Evolutionary conservation across 1,140 invertebrate genomes (phyloP).

Genomic region (Diachasmimorpha longicaudata): DNA sequence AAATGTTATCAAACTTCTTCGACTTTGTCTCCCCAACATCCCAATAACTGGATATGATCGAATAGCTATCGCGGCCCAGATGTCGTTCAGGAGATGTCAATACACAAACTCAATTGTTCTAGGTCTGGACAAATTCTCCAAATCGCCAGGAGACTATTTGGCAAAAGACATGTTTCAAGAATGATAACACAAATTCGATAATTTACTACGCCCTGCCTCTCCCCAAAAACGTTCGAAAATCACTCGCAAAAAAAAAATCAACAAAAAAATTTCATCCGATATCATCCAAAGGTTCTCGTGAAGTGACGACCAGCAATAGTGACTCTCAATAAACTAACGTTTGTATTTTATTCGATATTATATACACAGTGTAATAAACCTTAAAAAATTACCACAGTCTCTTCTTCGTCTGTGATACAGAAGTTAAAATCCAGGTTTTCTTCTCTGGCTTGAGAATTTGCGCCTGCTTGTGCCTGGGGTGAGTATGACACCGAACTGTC

Average conservation of each 20-base stretch:
- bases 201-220: conserved; percentile 50
- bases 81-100: background rate
- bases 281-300: background rate
- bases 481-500: conserved; percentile 76
- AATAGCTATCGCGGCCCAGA: no score
- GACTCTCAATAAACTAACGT: background rate
- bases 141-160: background rate
- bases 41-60: no score
- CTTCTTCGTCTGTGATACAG: conserved; percentile 16
- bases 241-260: background rate
- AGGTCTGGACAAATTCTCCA: background rate
- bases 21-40: no score
- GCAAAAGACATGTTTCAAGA: conserved; percentile 40
- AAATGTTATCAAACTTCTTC: no score
- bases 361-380: conserved; percentile 13
- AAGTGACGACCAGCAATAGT: background rate
- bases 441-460: conserved; percentile 66
- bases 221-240: conserved; percentile 28
- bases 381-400: conserved; percentile 21
- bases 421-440: conserved; percentile 75
- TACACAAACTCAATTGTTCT: background rate
- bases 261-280: background rate
- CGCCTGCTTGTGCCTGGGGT: conserved; percentile 82
- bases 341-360: conserved; percentile 4
- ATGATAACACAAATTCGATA: conserved; percentile 38